Evolutionary conservation across 2,888 invertebrate genomes (phyloP).

Genomic region (Volucella zonaria): DNA sequence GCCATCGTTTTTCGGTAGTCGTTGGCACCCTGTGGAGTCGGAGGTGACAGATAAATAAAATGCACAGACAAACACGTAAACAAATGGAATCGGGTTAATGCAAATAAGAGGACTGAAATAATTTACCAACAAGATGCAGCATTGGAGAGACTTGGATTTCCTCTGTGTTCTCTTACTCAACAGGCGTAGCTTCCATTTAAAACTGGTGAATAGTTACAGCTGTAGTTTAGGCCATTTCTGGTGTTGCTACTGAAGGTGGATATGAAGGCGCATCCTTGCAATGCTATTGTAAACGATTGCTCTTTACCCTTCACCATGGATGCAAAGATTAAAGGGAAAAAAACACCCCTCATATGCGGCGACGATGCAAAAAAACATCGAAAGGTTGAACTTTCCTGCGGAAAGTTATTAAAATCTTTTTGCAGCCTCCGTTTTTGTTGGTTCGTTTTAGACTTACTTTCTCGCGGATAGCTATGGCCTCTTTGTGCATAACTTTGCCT

Average conservation of each 20-base stretch:
- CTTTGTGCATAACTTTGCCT: conserved; percentile 41
- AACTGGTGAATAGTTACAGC: neutral
- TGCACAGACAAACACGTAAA: conserved; percentile 40
- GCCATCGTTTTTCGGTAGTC: no score
- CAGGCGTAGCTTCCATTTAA: conserved; percentile 8
- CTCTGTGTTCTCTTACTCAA: neutral
- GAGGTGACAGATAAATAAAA: conserved; percentile 58
- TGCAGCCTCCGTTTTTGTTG: conserved; percentile 38
- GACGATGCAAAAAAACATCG: neutral
- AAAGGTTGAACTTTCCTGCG: conserved; percentile 57
- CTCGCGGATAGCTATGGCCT: conserved; percentile 1
- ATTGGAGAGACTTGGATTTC: neutral
- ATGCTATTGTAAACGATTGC: no score
- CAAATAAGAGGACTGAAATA: conserved; percentile 57
- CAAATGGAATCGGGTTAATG: conserved; percentile 66
- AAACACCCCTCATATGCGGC: neutral
- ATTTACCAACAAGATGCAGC: conserved; percentile 42
- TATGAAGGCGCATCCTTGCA: no score
- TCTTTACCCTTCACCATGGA: conserved; percentile 12
- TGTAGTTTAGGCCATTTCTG: no score
- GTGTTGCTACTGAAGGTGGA: no score
- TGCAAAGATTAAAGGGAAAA: conserved; percentile 9
- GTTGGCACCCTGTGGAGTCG: no score
- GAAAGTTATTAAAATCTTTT: conserved; percentile 72
- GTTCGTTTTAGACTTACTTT: neutral